Percentiles rank a stretch among this genome's conserved stretches.
Evolutionary conservation across 2,888 invertebrate genomes (phyloP).

Genomic region (Operophtera brumata): DNA sequence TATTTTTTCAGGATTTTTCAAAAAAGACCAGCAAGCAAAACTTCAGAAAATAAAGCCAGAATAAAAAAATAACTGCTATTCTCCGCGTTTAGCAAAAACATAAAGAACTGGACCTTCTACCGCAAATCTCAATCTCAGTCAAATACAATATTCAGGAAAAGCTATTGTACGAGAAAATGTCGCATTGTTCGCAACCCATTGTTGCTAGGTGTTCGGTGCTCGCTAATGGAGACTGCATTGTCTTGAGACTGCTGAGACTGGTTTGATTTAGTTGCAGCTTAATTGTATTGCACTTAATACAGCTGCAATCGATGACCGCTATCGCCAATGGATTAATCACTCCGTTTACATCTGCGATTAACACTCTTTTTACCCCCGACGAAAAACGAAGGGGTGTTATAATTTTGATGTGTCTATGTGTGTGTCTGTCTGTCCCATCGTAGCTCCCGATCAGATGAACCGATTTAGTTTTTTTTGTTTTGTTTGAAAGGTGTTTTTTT

Average conservation of each 20-base stretch:
- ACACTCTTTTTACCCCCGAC: no score
- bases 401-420: no score
- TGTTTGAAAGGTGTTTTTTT: no score
- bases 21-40: no score
- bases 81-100: neutral
- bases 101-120: conserved; percentile 17
- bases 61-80: no score
- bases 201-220: conserved; percentile 63
- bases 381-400: no score
- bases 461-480: no score
- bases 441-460: no score
- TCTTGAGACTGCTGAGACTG: conserved; percentile 55
- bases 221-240: conserved; percentile 74
- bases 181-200: conserved; percentile 67
- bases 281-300: conserved; percentile 31
- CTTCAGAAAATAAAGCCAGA: no score
- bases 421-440: no score
- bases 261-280: conserved; percentile 25
- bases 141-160: conserved; percentile 72
- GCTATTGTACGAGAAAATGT: conserved; percentile 72
- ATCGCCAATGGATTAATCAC: neutral
- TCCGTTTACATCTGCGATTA: neutral
- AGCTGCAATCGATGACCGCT: conserved; percentile 11
- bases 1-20: no score
- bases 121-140: conserved; percentile 56